A percentile compares a stretch with the other conserved stretches of the same genome.
phyloP scores from a whole-genome alignment of 2,888 invertebrate genomes.

The Dascillus cervinus region DNA sequence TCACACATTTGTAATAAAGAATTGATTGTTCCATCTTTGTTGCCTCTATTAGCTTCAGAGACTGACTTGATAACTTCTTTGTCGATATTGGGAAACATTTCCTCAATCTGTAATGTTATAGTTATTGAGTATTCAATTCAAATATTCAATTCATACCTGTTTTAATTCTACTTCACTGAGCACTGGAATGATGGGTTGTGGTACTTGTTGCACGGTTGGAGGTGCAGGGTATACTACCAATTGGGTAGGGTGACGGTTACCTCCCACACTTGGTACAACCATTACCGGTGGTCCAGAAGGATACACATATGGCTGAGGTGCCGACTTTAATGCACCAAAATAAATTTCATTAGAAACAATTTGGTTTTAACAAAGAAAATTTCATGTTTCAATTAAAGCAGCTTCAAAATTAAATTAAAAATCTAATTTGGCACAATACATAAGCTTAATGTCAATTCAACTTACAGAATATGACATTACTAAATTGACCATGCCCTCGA shows the following conservation, averaged over 20 bases:
- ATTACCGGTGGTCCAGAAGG: constrained; percentile 53
- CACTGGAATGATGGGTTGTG: constrained; percentile 24
- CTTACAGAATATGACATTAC: constrained; percentile 74
- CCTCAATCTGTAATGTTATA: constrained; percentile 74
- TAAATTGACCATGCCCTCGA: constrained; percentile 89
- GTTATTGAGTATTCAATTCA: neutral
- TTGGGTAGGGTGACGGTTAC: constrained; percentile 46
- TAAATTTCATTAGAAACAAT: constrained; percentile 22
- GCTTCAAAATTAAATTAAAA: neutral
- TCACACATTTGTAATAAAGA: constrained; percentile 82
- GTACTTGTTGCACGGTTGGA: constrained; percentile 25
- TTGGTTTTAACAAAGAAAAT: constrained; percentile 5
- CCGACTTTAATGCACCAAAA: constrained; percentile 25
- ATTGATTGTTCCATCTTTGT: constrained; percentile 86
- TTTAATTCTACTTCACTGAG: constrained; percentile 56
- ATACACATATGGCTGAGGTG: constrained; percentile 46
- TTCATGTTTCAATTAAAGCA: neutral
- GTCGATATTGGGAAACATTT: constrained; percentile 96
- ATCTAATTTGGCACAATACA: neutral
- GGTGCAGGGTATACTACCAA: constrained; percentile 43
- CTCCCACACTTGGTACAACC: constrained; percentile 56
- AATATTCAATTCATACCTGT: constrained; percentile 43
- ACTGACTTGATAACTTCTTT: constrained; percentile 88
- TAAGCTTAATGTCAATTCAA: constrained; percentile 8
- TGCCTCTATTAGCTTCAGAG: constrained; percentile 79